Conservation (phyloP, 2,888 invertebrate species). For the Teleiodes luculella region DNA sequence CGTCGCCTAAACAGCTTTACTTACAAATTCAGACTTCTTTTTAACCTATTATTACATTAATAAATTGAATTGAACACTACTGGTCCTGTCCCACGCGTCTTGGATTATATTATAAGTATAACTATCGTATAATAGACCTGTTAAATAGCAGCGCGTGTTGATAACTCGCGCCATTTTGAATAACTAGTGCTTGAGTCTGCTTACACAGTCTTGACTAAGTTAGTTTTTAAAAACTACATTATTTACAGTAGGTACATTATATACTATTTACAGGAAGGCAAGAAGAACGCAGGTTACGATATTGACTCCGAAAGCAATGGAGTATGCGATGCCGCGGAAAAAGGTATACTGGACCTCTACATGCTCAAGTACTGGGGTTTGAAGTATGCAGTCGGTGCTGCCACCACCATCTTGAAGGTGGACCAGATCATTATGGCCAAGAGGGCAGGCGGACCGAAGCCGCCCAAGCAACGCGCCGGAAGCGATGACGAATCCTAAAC, state of each 20-base stretch:
- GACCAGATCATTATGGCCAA: conserved; percentile 99
- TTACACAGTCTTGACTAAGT: too few relatives aligned
- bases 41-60: too few relatives aligned
- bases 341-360: conserved; percentile 90
- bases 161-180: too few relatives aligned
- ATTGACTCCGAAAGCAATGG: conserved; percentile 87
- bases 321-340: conserved; percentile 86
- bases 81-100: too few relatives aligned
- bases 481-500: conserved; percentile 86
- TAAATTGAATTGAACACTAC: too few relatives aligned
- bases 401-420: conserved; percentile 94
- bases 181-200: too few relatives aligned
- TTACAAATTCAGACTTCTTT: too few relatives aligned
- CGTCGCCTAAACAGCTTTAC: too few relatives aligned
- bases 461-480: conserved; percentile 78
- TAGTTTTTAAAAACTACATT: too few relatives aligned
- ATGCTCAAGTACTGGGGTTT: conserved; percentile 94
- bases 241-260: neutral
- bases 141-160: too few relatives aligned
- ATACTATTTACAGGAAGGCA: conserved; percentile 81
- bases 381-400: conserved; percentile 96
- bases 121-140: too few relatives aligned
- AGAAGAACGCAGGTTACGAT: conserved; percentile 90
- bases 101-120: too few relatives aligned
- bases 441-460: conserved; percentile 96